Percentiles rank a stretch among this genome's conserved stretches.
Conservation (phyloP, 2,113 vertebrate species). For the Gymnobelideus leadbeateri region DNA sequence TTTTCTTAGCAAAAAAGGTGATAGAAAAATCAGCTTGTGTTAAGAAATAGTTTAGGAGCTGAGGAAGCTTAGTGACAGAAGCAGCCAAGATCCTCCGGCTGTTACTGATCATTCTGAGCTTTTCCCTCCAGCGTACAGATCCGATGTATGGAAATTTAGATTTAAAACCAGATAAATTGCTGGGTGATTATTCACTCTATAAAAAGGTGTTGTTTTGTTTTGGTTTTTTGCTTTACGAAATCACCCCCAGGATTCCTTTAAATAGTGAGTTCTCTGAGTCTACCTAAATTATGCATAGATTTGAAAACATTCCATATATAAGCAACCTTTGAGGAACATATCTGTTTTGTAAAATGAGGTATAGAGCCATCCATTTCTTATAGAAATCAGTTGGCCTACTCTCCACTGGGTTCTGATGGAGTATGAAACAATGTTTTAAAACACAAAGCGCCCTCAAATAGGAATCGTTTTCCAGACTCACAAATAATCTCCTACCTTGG, state of each 20-base stretch:
- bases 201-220: conserved; percentile 22
- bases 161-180: conserved; percentile 46
- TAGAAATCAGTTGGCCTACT: conserved; percentile 46
- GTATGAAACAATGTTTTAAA: conserved; percentile 46
- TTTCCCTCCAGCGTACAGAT: conserved; percentile 42
- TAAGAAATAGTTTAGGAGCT: conserved; percentile 43
- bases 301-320: neutral
- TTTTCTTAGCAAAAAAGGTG: conserved; percentile 54
- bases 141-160: conserved; percentile 33
- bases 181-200: neutral
- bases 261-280: conserved; percentile 40
- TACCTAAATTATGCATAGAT: conserved; percentile 21
- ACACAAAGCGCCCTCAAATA: neutral
- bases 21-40: conserved; percentile 38
- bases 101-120: conserved; percentile 5
- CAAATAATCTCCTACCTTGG: conserved; percentile 22
- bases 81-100: neutral
- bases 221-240: conserved; percentile 54
- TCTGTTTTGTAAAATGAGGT: conserved; percentile 23
- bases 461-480: neutral
- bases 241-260: conserved; percentile 35
- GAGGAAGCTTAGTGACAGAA: conserved; percentile 25
- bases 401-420: conserved; percentile 33
- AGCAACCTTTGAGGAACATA: conserved; percentile 40
- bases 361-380: conserved; percentile 14